Evolutionary conservation across 2,113 vertebrate genomes (phyloP).

Genomic region (Tetrao urogallus): DNA sequence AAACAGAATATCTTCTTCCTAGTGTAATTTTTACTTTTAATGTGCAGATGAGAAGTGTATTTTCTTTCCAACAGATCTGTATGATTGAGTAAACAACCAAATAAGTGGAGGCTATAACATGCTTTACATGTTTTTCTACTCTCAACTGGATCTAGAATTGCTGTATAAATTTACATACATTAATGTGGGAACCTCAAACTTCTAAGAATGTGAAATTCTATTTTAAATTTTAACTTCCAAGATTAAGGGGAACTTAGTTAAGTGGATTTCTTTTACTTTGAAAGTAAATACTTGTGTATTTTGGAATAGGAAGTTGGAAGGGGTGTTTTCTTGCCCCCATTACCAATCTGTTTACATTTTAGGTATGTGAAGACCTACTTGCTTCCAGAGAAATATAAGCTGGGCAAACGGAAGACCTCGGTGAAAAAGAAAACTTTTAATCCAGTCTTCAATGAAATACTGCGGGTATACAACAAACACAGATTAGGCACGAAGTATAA

Average conservation of each 20-base stretch:
- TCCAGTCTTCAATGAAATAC: conserved; percentile 92
- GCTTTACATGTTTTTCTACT: neutral
- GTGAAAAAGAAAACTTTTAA: conserved; percentile 93
- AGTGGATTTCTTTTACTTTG: neutral
- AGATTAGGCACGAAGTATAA: neutral
- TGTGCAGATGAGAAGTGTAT: neutral
- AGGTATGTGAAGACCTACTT: conserved; percentile 96
- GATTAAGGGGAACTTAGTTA: neutral
- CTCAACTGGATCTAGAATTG: neutral
- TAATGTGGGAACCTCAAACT: neutral
- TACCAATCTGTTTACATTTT: conserved; percentile 43
- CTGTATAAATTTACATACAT: neutral
- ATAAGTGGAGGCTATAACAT: neutral
- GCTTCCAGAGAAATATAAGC: conserved; percentile 89
- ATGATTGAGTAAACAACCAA: neutral
- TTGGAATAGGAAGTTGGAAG: neutral
- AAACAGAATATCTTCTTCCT: neutral
- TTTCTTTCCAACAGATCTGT: neutral
- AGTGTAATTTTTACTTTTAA: neutral
- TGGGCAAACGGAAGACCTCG: conserved; percentile 93
- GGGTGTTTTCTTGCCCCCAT: neutral
- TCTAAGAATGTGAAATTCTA: neutral
- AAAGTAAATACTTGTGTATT: neutral
- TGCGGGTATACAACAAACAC: conserved; percentile 79
- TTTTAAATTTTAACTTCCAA: neutral